These are phyloP conservation scores for Fragum fragum DNA, from an alignment of 2,888 invertebrate genomes.

Conservation along the genomic window DNA sequence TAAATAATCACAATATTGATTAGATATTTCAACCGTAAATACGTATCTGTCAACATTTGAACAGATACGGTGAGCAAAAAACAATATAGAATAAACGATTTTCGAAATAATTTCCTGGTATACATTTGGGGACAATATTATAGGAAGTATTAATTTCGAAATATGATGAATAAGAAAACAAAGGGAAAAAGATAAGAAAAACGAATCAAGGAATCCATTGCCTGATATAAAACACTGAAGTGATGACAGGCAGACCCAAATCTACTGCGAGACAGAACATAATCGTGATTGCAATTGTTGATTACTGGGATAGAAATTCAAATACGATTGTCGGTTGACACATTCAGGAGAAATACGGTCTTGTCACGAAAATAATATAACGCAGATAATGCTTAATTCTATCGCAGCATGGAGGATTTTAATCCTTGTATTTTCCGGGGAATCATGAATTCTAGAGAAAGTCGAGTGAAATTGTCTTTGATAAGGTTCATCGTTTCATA, in stretches of 20 bases:
- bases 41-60: too few relatives aligned
- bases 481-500: too few relatives aligned
- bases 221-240: neutral
- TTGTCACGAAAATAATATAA: constrained; percentile 20
- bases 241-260: neutral
- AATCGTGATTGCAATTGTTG: constrained; percentile 17
- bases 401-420: neutral
- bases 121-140: too few relatives aligned
- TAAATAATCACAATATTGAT: too few relatives aligned
- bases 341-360: constrained; percentile 10
- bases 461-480: neutral
- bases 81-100: too few relatives aligned
- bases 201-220: neutral
- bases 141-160: too few relatives aligned
- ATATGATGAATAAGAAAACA: too few relatives aligned
- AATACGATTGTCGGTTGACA: constrained; percentile 15
- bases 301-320: constrained; percentile 19
- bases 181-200: too few relatives aligned
- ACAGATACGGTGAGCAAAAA: too few relatives aligned
- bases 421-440: neutral
- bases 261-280: neutral
- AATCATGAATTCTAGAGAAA: neutral
- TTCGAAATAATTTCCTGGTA: too few relatives aligned
- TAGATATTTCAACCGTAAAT: too few relatives aligned
- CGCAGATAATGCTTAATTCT: constrained; percentile 1